Evolutionary conservation across 2,888 invertebrate species (phyloP).

Genomic region (Patella pellucida): DNA sequence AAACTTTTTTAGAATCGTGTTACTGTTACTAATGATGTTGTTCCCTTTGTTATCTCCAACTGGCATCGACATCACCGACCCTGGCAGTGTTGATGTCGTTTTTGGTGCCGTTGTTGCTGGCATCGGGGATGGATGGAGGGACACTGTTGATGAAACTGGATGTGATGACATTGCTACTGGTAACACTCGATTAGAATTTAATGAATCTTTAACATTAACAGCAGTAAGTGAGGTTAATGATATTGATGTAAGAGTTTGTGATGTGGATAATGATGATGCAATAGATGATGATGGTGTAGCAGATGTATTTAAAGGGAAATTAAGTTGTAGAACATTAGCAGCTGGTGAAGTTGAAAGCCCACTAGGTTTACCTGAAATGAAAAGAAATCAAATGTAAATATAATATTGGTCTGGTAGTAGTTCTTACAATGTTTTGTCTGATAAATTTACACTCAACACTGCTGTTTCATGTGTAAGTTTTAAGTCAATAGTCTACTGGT

Average conservation of each 20-base stretch:
- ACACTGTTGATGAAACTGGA: conserved; percentile 22
- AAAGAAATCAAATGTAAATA: not conserved
- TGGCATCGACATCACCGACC: conserved; percentile 20
- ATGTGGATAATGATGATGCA: conserved; percentile 34
- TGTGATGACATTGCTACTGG: not conserved
- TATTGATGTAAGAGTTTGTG: conserved; percentile 34
- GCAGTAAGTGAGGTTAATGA: conserved; percentile 36
- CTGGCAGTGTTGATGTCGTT: conserved; percentile 20
- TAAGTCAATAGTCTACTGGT: too few species aligned
- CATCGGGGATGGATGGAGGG: conserved; percentile 24
- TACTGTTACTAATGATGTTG: not conserved
- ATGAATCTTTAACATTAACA: conserved; percentile 17
- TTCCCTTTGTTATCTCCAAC: not conserved
- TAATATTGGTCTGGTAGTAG: too few species aligned
- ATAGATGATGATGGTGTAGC: conserved; percentile 29
- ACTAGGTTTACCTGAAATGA: conserved; percentile 56
- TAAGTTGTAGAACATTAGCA: conserved; percentile 66
- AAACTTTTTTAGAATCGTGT: not conserved
- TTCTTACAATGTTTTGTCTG: too few species aligned
- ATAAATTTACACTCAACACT: too few species aligned
- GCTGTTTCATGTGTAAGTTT: too few species aligned
- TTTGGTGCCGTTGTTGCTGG: conserved; percentile 28
- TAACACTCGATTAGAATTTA: not conserved
- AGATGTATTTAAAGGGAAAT: conserved; percentile 58
- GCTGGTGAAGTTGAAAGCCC: conserved; percentile 68